Percentiles rank a stretch among this genome's conserved stretches.
Conservation (phyloP, 2,797 vertebrate genomes). For the Champsocephalus gunnari region DNA sequence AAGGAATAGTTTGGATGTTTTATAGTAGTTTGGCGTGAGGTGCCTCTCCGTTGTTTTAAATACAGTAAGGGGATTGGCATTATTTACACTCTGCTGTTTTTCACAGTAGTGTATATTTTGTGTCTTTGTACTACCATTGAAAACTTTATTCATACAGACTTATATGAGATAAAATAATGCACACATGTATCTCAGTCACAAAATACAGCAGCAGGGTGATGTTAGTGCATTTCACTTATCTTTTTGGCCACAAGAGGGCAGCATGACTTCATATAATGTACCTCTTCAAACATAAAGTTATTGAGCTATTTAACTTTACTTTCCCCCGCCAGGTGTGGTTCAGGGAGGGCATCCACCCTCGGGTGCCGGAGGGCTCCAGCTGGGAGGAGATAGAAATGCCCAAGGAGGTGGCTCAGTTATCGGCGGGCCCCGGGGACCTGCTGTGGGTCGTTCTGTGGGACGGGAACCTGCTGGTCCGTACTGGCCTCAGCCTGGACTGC, state of each 20-base stretch:
- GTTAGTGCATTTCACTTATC: neutral
- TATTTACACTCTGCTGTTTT: neutral
- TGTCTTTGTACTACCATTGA: neutral
- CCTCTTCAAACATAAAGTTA: neutral
- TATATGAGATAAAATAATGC: neutral
- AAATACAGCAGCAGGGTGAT: slow-evolving; percentile 10
- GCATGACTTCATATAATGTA: slow-evolving; percentile 39
- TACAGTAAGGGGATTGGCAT: too few relatives aligned
- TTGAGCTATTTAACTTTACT: neutral
- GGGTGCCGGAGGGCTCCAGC: slow-evolving; percentile 91
- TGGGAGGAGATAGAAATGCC: slow-evolving; percentile 92
- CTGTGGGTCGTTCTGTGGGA: slow-evolving; percentile 98
- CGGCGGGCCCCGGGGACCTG: slow-evolving; percentile 92
- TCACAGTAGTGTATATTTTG: neutral
- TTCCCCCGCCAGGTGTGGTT: slow-evolving; percentile 91
- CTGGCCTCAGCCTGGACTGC: slow-evolving; percentile 91
- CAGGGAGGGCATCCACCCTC: slow-evolving; percentile 91
- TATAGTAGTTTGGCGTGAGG: too few relatives aligned
- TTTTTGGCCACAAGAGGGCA: slow-evolving; percentile 74
- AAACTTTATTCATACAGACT: neutral
- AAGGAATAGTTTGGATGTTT: too few relatives aligned
- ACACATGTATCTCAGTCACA: neutral
- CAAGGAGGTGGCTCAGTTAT: slow-evolving; percentile 93
- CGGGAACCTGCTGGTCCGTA: slow-evolving; percentile 93
- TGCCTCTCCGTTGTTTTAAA: too few relatives aligned